Base-by-base conservation (phyloP, 2,888 invertebrate genomes). In the Blastobasis adustella region DNA sequence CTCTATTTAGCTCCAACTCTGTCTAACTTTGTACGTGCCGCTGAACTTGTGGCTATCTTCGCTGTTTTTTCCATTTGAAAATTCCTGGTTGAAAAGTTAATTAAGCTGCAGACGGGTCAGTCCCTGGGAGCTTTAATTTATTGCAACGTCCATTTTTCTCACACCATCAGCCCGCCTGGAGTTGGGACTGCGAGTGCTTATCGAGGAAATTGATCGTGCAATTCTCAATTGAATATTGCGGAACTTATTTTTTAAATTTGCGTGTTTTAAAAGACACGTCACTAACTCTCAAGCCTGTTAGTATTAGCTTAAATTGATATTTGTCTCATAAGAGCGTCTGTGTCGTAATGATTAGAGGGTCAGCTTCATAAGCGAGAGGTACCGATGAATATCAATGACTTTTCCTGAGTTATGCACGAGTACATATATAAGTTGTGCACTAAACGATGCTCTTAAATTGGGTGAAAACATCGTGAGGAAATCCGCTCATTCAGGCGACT, bases 41-140 rank as follows among this genome's bases (percentile, higher is more conserved):
- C 63, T 64, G 65, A 71, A 66, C 66, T 67, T 65, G 57, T 56
- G 70, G 67, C 62, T 66, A 71, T 73, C 69, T 69, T 71, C 67
- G 58, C 53, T 23, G 23, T 54, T 63, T 66, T 74, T 76, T 76
- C 69, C 67, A 63, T 71, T 79, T 69, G 66, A 69, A 73, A 78
- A 76, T 72, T 71, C 63, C 69, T 67, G 71, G 73, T 77, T 75
- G 76, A 82, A 82, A 85, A 82, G 81, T 86, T 85, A 86, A 85
- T 86, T 85, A 85, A 76, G 71, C 75, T 62, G 79, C 72, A 76
- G 78, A 79, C 79, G 73, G 75, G 73, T 71, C 74, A 74, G 76
- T 77, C 79, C 81, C 82, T 63, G 69, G 64, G 81, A 76, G 81
- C 70, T 76, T 83, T 77, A 77, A 80, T 82, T 84, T 83, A 86